A percentile compares a stretch with the other conserved stretches of the same genome.
phyloP scores from a whole-genome alignment of 30 jellyfish, hydroid and myxozoan species.

The Turritopsis rubra region DNA sequence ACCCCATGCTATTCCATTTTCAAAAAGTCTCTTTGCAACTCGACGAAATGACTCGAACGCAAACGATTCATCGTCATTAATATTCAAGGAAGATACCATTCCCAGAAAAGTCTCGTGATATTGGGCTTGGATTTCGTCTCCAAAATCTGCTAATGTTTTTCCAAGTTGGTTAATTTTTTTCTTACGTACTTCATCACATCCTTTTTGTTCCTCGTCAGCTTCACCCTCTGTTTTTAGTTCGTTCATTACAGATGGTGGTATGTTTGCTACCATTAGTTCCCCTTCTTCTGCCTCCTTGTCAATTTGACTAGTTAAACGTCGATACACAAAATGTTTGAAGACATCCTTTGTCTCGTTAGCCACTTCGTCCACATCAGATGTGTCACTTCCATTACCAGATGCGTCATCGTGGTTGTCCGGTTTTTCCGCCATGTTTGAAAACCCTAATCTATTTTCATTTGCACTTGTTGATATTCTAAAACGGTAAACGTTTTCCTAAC shows the following conservation, averaged over 20 bases:
- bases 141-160: conserved; percentile 43
- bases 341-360: conserved; percentile 61
- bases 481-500: neutral
- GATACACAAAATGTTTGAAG: conserved; percentile 52
- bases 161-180: conserved; percentile 21
- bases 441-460: neutral
- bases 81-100: conserved; percentile 44
- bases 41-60: conserved; percentile 72
- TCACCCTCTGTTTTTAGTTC: conserved; percentile 17
- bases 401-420: conserved; percentile 6
- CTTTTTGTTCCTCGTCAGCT: conserved; percentile 12
- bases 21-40: conserved; percentile 63
- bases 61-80: conserved; percentile 51
- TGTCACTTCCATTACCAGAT: neutral
- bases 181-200: neutral
- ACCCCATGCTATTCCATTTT: conserved; percentile 87
- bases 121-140: conserved; percentile 44
- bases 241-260: conserved; percentile 33
- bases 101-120: conserved; percentile 42
- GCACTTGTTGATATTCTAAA: neutral
- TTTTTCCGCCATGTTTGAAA: conserved; percentile 25
- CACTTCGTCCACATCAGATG: conserved; percentile 36
- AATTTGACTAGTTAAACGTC: conserved; percentile 58
- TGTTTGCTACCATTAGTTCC: conserved; percentile 47
- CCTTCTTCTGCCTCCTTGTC: conserved; percentile 75